Evolutionary conservation across 2,888 invertebrate species (phyloP), one percentile per base, ranked within the genome.

Genomic region (Aplocera efformata): DNA sequence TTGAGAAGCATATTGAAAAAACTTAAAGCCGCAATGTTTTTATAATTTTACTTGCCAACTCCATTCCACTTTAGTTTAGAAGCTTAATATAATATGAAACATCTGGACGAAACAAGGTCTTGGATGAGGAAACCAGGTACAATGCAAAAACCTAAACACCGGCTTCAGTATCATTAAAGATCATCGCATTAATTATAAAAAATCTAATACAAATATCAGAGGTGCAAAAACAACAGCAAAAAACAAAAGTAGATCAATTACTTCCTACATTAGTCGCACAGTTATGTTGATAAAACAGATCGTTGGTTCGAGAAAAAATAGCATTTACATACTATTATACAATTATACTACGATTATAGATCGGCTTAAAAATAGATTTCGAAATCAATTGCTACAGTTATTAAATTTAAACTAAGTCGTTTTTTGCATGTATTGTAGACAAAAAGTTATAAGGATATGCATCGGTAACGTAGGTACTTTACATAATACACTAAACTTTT

Each of bases 81-180:
- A 69, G 45, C 71, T 77, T 60, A 60, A 56, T 54, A 72, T 56
- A 27, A 51, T 44, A 42, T 39, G 44, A 58, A 72, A 79, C 81
- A 83, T 80, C 81, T 83, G 81, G 80, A 63, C 69, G 52, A 72
- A 70, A 66, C 83, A 80, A 81, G 82, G 81, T 74, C 75, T 76
- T 62, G 66, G 72, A 80, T 72, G 74, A 79, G 82, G 81, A 82
- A 84, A 79, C 76, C 52, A 45, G 60, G 52, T 63, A 44, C 58
- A 67, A 63, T 45, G 63, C 59, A 73, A 79, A 79, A 78, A 79
- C 74, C 68, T 61, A 73, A 70, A 72, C 67, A 65, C 66, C 61
- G 75, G 72, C 75, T 71, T 71, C 66, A 60, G 67, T 70, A 75
- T 72, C 71, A 79, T 79, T 80, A 79, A 72, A 74, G 70, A 74